A percentile compares a stretch with the other conserved stretches of the same genome.
Evolutionary conservation across 2,113 vertebrate genomes (phyloP).

Genomic region (Stigmatopora argus): DNA sequence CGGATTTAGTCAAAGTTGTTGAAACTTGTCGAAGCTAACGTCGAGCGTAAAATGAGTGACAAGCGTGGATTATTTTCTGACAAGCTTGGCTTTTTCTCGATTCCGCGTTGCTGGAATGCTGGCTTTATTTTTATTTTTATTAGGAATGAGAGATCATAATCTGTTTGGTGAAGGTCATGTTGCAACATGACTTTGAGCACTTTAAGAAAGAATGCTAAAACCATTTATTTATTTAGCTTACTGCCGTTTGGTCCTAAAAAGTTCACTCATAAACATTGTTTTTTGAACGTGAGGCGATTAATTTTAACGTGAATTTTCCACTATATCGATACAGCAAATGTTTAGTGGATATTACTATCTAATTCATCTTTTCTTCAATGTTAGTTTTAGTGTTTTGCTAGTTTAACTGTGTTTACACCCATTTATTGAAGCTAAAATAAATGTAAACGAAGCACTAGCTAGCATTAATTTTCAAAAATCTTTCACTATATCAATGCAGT

Average conservation of each 20-base stretch:
- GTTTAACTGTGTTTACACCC: background rate
- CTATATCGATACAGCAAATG: background rate
- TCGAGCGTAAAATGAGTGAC: background rate
- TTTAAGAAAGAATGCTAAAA: constrained; percentile 2
- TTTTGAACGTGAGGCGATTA: background rate
- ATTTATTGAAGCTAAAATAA: background rate
- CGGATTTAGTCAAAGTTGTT: background rate
- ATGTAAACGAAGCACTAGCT: no score
- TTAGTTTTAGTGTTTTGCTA: background rate
- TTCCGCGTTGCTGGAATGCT: background rate
- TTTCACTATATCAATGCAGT: background rate
- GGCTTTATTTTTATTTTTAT: background rate
- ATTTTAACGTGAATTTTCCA: background rate
- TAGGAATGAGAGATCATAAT: background rate
- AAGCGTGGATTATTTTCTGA: background rate
- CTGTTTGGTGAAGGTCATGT: background rate
- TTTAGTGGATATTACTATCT: background rate
- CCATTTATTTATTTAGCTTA: background rate
- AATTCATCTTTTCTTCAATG: background rate
- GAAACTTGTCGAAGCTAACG: background rate
- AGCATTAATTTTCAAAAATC: no score
- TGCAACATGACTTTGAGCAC: background rate
- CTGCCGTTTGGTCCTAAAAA: background rate
- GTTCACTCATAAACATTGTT: background rate
- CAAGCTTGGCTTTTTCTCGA: background rate